Evolutionary conservation across 2,113 vertebrate species (phyloP), one percentile per base, ranked within the genome.

Genomic region (Sturnira hondurensis): DNA sequence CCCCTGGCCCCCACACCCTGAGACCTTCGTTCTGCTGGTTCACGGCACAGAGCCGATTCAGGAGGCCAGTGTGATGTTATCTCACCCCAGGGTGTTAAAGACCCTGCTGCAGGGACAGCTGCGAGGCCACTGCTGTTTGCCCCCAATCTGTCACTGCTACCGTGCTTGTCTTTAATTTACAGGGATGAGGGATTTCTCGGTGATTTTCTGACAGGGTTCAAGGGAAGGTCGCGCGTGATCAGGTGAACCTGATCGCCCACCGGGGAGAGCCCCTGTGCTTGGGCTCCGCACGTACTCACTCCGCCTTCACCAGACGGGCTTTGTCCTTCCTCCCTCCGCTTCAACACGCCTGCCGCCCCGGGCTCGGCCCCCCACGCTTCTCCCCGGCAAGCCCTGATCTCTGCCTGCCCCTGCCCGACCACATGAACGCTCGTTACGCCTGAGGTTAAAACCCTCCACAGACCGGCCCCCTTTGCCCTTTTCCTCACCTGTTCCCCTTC

Each of bases 191-290:
- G 95, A 97, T 96, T 97, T 97, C 61, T 15, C 1, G 5, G 93
- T 83, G 93, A 94, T 93, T 97, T 96, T 95, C 94, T 95, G 82
- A 73, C 3, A 2, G 92, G 85, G 97, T 97, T 98, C 97, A 98
- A 96, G 96, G 93, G 91, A 93, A 98, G 96, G 96, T 94, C 92
- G 56, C 26, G 0, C 28, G 47, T 41, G 92, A 97, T 89, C 90
- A 74, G 93, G 94, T 65, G 82, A 80, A 89, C 83, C 16, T 22
- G 52, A 22, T 83, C 13, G 3, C 45, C 82, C 8, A 16, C 89
- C 33, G 50, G 52, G 92, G 93, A 87, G 50, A 61, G 50, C 45
- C 12, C n/a, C 36, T 0, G n/a, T 5, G 84, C 22, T n/a, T 3
- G 33, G n/a, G 38, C 74, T 92, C 73, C 22, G 63, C 14, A 12